Evolutionary conservation across 2,113 vertebrate species (phyloP).

Genomic region (Sapajus apella): DNA sequence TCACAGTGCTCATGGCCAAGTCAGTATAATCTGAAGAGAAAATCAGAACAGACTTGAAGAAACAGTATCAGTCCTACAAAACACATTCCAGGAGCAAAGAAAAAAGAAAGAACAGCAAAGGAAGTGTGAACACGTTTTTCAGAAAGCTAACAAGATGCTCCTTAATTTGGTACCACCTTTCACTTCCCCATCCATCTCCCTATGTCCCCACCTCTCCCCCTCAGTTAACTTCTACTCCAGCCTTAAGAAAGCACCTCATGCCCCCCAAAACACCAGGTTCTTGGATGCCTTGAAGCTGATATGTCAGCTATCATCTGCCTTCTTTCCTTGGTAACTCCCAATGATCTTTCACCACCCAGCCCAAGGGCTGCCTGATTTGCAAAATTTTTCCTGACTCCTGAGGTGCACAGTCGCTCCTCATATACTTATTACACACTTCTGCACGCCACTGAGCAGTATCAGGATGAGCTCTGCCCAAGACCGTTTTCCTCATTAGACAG

Average conservation of each 20-base stretch:
- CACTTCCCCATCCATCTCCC: no score
- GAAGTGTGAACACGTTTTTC: neutral
- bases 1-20: constrained; percentile 95
- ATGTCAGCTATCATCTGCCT: neutral
- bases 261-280: no score
- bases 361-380: neutral
- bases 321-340: neutral
- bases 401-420: neutral
- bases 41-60: neutral
- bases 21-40: constrained; percentile 93
- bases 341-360: neutral
- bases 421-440: rapidly evolving
- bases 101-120: neutral
- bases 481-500: neutral
- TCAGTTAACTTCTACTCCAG: neutral
- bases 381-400: neutral
- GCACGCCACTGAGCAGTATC: rapidly evolving
- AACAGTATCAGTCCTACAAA: neutral
- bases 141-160: neutral
- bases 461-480: neutral
- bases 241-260: neutral
- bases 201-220: rapidly evolving
- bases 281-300: neutral
- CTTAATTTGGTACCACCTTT: no score
- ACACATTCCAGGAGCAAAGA: neutral